phyloP scores from a whole-genome alignment of 2,888 invertebrate species.

The Bibio marci region DNA sequence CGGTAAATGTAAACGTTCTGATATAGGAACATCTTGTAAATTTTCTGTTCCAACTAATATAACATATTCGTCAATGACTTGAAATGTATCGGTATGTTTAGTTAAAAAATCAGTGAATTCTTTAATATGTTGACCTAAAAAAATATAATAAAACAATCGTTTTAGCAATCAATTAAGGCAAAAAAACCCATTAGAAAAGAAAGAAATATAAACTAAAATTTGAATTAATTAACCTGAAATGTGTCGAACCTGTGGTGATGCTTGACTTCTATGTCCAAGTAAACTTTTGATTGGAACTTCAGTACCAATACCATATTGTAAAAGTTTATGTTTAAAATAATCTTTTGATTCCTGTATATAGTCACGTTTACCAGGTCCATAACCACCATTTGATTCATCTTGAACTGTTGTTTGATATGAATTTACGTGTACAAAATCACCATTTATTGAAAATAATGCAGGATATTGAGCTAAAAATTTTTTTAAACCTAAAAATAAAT shows the following conservation, averaged over 20 bases:
- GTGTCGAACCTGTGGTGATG: slow-evolving; percentile 91
- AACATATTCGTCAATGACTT: slow-evolving; percentile 62
- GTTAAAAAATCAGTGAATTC: slow-evolving; percentile 82
- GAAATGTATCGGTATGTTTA: slow-evolving; percentile 71
- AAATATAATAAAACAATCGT: slow-evolving; percentile 1
- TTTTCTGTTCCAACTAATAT: slow-evolving; percentile 55
- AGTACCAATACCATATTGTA: slow-evolving; percentile 87
- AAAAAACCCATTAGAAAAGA: neutral
- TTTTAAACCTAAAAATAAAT: slow-evolving; percentile 49
- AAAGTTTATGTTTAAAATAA: slow-evolving; percentile 89
- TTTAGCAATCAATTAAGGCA: neutral
- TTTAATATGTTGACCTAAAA: slow-evolving; percentile 65
- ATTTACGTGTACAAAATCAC: slow-evolving; percentile 77
- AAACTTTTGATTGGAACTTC: slow-evolving; percentile 95
- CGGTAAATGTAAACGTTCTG: slow-evolving; percentile 48
- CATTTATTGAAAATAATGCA: slow-evolving; percentile 85
- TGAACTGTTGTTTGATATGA: slow-evolving; percentile 52
- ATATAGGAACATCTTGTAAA: slow-evolving; percentile 46
- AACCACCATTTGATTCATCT: slow-evolving; percentile 32
- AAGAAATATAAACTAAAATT: neutral
- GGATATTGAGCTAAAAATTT: slow-evolving; percentile 96
- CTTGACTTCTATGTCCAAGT: slow-evolving; percentile 90
- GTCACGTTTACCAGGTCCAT: slow-evolving; percentile 51
- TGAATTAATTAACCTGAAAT: slow-evolving; percentile 46
- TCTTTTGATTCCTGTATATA: slow-evolving; percentile 94